phyloP scores from a whole-genome alignment of 1,140 invertebrate species.

The Drosophila kurseongensis region DNA sequence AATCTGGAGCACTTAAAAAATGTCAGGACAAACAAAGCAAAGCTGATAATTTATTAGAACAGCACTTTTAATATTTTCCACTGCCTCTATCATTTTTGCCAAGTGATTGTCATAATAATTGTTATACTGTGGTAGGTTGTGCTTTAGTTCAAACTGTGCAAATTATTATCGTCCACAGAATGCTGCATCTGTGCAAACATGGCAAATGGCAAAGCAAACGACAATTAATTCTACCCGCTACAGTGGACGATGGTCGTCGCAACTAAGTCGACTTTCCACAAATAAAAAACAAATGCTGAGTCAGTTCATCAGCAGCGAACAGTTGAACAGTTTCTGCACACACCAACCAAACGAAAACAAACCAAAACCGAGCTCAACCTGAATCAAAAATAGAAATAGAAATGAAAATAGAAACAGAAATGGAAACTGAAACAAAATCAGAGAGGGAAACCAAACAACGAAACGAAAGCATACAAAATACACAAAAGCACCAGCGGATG shows the following conservation, averaged over 20 bases:
- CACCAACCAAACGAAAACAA: slow-evolving; percentile 20
- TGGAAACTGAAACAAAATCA: slow-evolving; percentile 34
- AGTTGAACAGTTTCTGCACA: slow-evolving; percentile 58
- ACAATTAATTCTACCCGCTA: slow-evolving; percentile 70
- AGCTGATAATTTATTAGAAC: not conserved
- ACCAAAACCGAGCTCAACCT: slow-evolving; percentile 33
- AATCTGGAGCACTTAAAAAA: slow-evolving; percentile 1
- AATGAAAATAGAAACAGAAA: slow-evolving; percentile 30
- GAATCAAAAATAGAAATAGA: slow-evolving; percentile 26
- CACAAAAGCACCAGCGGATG: slow-evolving; percentile 19
- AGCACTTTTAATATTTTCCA: not conserved
- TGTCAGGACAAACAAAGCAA: not conserved
- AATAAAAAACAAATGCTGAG: slow-evolving; percentile 50
- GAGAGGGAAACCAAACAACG: slow-evolving; percentile 48
- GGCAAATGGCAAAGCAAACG: slow-evolving; percentile 55
- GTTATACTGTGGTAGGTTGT: slow-evolving; percentile 27
- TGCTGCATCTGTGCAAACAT: slow-evolving; percentile 51
- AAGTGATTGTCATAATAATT: slow-evolving; percentile 44
- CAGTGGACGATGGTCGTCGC: slow-evolving; percentile 28
- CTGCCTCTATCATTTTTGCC: not conserved
- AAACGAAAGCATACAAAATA: slow-evolving; percentile 30
- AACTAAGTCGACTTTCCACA: slow-evolving; percentile 31
- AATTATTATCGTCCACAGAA: slow-evolving; percentile 22
- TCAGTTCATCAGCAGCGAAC: slow-evolving; percentile 68
- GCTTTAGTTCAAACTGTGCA: slow-evolving; percentile 26